A percentile compares a stretch with the other conserved stretches of the same genome.
Evolutionary conservation across 1,140 invertebrate species (phyloP).

Genomic region (Anoplophora glabripennis): DNA sequence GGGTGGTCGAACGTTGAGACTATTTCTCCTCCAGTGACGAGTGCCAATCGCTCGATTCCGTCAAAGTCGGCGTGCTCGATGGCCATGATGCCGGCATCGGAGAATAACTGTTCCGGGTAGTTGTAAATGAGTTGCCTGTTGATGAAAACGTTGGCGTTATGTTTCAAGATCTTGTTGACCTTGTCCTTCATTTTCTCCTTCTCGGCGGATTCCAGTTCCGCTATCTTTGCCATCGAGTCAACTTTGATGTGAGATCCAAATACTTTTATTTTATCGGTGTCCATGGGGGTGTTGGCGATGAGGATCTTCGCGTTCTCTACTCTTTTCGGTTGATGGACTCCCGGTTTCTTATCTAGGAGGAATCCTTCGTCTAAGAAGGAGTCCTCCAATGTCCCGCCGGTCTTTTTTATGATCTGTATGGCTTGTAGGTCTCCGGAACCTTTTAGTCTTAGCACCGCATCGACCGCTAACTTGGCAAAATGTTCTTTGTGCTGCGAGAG

Average conservation of each 20-base stretch:
- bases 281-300: slow-evolving; percentile 99
- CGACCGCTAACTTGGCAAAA: slow-evolving; percentile 92
- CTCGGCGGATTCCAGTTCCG: slow-evolving; percentile 95
- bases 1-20: slow-evolving; percentile 97
- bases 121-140: slow-evolving; percentile 99
- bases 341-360: slow-evolving; percentile 94
- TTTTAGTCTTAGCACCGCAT: slow-evolving; percentile 92
- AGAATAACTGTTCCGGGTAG: slow-evolving; percentile 99
- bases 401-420: slow-evolving; percentile 97
- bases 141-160: slow-evolving; percentile 98
- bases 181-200: slow-evolving; percentile 99
- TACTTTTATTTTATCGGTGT: slow-evolving; percentile 99
- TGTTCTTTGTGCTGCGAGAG: slow-evolving; percentile 96
- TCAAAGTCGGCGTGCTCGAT: slow-evolving; percentile 99
- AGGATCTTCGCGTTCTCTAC: slow-evolving; percentile 94
- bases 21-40: slow-evolving; percentile 98
- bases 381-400: slow-evolving; percentile 86
- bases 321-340: slow-evolving; percentile 82
- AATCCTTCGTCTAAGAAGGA: slow-evolving; percentile 99
- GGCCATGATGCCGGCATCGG: slow-evolving; percentile 97
- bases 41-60: slow-evolving; percentile 93
- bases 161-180: slow-evolving; percentile 93
- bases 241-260: slow-evolving; percentile 97
- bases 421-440: slow-evolving; percentile 85
- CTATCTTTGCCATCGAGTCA: slow-evolving; percentile 97